These are phyloP conservation scores for Hoplodrina ambigua DNA, from an alignment of 2,888 invertebrate species.

Conservation along the genomic window DNA sequence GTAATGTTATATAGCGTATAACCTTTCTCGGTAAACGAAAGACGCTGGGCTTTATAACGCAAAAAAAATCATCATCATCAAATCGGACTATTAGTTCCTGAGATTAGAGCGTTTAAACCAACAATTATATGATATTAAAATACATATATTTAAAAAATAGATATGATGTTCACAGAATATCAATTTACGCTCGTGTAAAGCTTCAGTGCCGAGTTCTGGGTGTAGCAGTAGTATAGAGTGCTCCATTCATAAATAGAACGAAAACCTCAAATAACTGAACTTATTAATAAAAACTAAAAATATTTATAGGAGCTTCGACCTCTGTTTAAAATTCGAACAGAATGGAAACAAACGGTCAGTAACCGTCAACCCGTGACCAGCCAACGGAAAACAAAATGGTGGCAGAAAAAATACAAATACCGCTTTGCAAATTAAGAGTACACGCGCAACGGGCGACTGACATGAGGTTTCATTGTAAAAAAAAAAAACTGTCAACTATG, in stretches of 20 bases:
- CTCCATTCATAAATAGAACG: too few species aligned
- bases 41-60: too few species aligned
- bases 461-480: neutral
- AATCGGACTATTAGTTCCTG: too few species aligned
- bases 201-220: too few species aligned
- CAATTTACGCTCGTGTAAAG: too few species aligned
- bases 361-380: slow-evolving; percentile 64
- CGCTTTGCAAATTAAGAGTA: slow-evolving; percentile 64
- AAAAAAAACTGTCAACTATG: neutral
- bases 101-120: too few species aligned
- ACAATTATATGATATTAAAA: too few species aligned
- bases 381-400: slow-evolving; percentile 68
- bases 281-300: neutral
- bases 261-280: neutral
- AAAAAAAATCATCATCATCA: too few species aligned
- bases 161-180: neutral
- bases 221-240: too few species aligned
- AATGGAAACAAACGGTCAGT: slow-evolving; percentile 60
- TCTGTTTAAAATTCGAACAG: slow-evolving; percentile 48
- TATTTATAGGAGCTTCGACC: slow-evolving; percentile 39
- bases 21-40: too few species aligned
- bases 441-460: slow-evolving; percentile 1
- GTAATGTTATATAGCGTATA: too few species aligned
- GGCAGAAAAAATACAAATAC: slow-evolving; percentile 61
- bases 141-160: too few species aligned